Evolutionary conservation across 1,140 invertebrate genomes (phyloP).

Genomic region (Protaetia brevitarsis): DNA sequence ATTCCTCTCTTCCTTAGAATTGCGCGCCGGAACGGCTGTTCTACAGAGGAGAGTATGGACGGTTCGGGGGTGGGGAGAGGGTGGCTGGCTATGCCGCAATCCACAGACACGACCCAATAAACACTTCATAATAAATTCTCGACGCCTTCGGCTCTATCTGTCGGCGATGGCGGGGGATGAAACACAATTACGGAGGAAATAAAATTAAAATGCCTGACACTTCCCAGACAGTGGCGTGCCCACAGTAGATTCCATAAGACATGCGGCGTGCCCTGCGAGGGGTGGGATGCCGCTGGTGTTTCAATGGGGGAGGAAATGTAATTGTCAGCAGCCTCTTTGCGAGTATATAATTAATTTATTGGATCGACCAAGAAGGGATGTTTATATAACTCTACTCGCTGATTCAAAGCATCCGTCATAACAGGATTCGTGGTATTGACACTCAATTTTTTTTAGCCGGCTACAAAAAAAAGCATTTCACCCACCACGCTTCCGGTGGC

Average conservation of each 20-base stretch:
- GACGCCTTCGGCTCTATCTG: slow-evolving; percentile 24
- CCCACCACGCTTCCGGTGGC: neutral
- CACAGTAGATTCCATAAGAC: slow-evolving; percentile 41
- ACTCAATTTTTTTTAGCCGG: no score
- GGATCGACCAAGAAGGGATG: neutral
- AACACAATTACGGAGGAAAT: slow-evolving; percentile 35
- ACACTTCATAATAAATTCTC: slow-evolving; percentile 35
- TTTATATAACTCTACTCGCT: no score
- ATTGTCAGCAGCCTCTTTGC: neutral
- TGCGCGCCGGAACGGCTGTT: no score
- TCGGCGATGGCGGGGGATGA: no score
- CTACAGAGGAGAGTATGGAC: no score
- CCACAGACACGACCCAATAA: slow-evolving; percentile 29
- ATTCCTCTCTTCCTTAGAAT: no score
- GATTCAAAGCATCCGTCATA: no score
- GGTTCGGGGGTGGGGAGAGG: neutral
- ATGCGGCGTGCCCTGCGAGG: no score
- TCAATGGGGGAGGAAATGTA: slow-evolving; percentile 10
- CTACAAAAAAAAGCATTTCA: no score
- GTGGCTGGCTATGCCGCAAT: neutral
- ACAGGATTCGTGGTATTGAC: no score
- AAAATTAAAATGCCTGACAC: slow-evolving; percentile 45
- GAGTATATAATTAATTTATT: neutral
- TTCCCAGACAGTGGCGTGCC: slow-evolving; percentile 36
- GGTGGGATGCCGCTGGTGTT: no score